Evolutionary conservation across 2,888 invertebrate species (phyloP).

Genomic region (Erebia ligea): DNA sequence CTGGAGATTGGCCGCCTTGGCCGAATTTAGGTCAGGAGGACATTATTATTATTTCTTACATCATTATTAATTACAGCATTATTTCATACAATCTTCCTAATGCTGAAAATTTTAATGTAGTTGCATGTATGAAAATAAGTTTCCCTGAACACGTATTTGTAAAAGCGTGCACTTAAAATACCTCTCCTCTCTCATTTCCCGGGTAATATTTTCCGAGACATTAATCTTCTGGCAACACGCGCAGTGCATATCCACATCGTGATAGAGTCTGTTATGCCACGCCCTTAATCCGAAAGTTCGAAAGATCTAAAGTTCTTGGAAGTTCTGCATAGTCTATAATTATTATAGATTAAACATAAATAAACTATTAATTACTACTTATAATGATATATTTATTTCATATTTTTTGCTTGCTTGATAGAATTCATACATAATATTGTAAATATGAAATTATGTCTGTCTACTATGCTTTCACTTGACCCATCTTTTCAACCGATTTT

Average conservation of each 20-base stretch:
- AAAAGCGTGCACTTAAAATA: constrained; percentile 9
- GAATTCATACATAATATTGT: too few relatives aligned
- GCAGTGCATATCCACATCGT: constrained; percentile 37
- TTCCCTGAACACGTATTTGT: constrained; percentile 9
- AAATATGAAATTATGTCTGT: too few relatives aligned
- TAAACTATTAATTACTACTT: too few relatives aligned
- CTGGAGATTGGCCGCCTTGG: too few relatives aligned
- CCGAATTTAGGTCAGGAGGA: too few relatives aligned
- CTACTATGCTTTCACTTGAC: too few relatives aligned
- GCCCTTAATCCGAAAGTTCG: constrained; percentile 1
- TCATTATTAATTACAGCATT: neutral
- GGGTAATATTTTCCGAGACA: constrained; percentile 44
- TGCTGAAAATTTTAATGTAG: neutral
- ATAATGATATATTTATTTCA: too few relatives aligned
- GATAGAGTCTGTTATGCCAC: constrained; percentile 37
- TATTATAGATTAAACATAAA: too few relatives aligned
- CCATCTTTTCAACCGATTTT: too few relatives aligned
- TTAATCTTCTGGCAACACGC: constrained; percentile 41
- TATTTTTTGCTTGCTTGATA: too few relatives aligned
- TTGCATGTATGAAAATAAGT: neutral
- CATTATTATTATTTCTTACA: neutral
- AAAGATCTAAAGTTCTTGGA: too few relatives aligned
- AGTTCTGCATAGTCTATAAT: neutral
- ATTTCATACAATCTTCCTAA: neutral
- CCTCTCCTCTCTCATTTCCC: constrained; percentile 22